Base-by-base conservation (phyloP, 2,797 vertebrate genomes). In the Peromyscus aztecus region DNA sequence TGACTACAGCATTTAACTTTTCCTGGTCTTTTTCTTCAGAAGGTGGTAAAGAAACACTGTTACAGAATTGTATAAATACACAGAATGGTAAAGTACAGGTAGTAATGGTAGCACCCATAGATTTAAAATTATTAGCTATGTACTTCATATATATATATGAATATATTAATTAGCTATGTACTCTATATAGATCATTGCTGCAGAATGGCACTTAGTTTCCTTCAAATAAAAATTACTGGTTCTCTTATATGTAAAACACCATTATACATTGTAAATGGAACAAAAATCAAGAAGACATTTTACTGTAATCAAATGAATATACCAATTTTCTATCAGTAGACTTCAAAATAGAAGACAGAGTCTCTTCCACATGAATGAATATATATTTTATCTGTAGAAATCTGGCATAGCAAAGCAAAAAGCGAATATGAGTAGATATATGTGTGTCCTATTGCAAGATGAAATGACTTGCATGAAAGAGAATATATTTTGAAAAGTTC, bases 321-420 rank as follows among this genome's bases (percentile, higher is more conserved):
- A 0, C 40, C 37, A 82, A 23, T 4, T 43, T 21, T 49, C 31
- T 80, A 40, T 34, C n/a, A 61, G 71, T 76, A 75, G 27, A 78
- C 88, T 83, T 84, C 19, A 81, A 75, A 57, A 78, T 80, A 57
- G 24, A 82, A 94, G 77, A 92, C 23, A 90, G 76, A 93, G 24
- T 16, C 6, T 82, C 10, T 71, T 91, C 46, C 19, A 82, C 1
- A 43, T 63, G 23, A 92, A 90, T 87, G 69, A 59, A 90, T 29
- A 91, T 52, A 13, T 73, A 31, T 95, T 89, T 92, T 88, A 31
- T 87, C 69, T 95, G 81, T 92, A 67, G 89, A 91, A 89, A 77
- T 6, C 14, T 87, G 29, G n/a, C 40, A 0, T 5, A 90, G n/a
- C 19, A 81, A 93, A 95, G 19, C 52, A 92, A 91, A 59, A 91